Percentiles rank a stretch among this genome's conserved stretches.
Conservation (phyloP, 2,888 invertebrate species). For the Cephus rjabovi region DNA sequence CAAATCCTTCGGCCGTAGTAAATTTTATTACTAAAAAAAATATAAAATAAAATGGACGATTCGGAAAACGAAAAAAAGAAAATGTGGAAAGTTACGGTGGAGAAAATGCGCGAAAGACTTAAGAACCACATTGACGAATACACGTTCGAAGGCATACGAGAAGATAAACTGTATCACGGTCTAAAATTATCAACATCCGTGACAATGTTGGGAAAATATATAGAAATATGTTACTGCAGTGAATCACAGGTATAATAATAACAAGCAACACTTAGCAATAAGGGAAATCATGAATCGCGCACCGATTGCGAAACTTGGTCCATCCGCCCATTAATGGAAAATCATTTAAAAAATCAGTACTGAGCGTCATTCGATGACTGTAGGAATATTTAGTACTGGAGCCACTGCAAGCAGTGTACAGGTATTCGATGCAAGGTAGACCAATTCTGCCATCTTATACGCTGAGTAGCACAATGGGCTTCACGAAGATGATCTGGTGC, state of each 20-base stretch:
- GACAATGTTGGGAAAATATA: constrained; percentile 28
- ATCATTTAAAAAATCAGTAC: not conserved
- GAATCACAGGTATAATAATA: constrained; percentile 31
- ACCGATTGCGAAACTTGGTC: not conserved
- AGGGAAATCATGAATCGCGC: not conserved
- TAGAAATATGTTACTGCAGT: constrained; percentile 38
- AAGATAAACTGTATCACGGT: constrained; percentile 40
- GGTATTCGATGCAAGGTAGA: constrained; percentile 44
- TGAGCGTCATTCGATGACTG: not conserved
- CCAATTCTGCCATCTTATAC: constrained; percentile 33
- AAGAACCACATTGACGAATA: constrained; percentile 27
- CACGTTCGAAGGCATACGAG: constrained; percentile 35
- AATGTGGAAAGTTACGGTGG: constrained; percentile 23
- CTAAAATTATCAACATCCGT: constrained; percentile 33
- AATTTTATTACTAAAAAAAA: not conserved
- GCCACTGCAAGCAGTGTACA: constrained; percentile 26
- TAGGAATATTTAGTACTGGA: constrained; percentile 44
- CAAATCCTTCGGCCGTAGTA: not conserved
- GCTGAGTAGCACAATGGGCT: constrained; percentile 32
- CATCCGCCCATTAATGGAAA: not conserved
- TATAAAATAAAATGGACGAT: not conserved
- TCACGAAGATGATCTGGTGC: constrained; percentile 43
- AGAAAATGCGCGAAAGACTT: constrained; percentile 31
- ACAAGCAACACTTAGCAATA: not conserved
- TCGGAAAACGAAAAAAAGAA: constrained; percentile 15